Evolutionary conservation across 2,888 invertebrate genomes (phyloP).

Genomic region (Chymomyza procnemis): DNA sequence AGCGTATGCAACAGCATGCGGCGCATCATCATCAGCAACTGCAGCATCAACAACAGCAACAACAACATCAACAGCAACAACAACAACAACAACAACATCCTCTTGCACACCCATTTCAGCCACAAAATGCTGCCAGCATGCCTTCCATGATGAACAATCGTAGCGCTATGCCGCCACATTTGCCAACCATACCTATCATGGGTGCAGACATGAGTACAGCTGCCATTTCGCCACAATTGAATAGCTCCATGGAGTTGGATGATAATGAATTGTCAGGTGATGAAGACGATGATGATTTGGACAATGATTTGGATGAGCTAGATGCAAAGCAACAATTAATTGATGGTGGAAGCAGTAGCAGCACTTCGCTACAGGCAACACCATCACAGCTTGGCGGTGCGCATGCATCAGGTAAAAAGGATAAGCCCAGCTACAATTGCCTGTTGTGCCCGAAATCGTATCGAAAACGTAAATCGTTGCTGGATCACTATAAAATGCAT

Average conservation of each 20-base stretch:
- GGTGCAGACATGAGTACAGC: constrained; percentile 28
- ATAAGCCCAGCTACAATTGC: constrained; percentile 76
- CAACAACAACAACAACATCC: constrained; percentile 43
- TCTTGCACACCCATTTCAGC: constrained; percentile 21
- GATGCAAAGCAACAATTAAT: constrained; percentile 75
- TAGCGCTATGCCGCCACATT: constrained; percentile 21
- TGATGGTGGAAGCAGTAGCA: constrained; percentile 76
- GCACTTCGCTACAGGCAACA: constrained; percentile 73
- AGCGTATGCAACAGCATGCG: constrained; percentile 32
- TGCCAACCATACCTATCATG: constrained; percentile 18
- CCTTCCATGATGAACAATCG: constrained; percentile 3
- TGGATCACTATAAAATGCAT: constrained; percentile 78
- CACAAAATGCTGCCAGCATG: constrained; percentile 21
- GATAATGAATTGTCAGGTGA: constrained; percentile 73
- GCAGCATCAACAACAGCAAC: constrained; percentile 47
- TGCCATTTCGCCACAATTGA: constrained; percentile 40
- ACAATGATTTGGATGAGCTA: constrained; percentile 69
- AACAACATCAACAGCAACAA: too few species aligned
- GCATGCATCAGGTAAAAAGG: constrained; percentile 65
- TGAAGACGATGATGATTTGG: constrained; percentile 73
- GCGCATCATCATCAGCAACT: constrained; percentile 45
- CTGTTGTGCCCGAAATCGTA: constrained; percentile 77
- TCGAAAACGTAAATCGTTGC: constrained; percentile 76
- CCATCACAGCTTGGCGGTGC: constrained; percentile 56
- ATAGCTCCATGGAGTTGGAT: constrained; percentile 68